Percentiles rank a stretch among this genome's conserved stretches.
These are phyloP conservation scores for Pachyrhynchus sulphureomaculatus DNA, from an alignment of 1,140 invertebrate genomes.

Conservation along the genomic window DNA sequence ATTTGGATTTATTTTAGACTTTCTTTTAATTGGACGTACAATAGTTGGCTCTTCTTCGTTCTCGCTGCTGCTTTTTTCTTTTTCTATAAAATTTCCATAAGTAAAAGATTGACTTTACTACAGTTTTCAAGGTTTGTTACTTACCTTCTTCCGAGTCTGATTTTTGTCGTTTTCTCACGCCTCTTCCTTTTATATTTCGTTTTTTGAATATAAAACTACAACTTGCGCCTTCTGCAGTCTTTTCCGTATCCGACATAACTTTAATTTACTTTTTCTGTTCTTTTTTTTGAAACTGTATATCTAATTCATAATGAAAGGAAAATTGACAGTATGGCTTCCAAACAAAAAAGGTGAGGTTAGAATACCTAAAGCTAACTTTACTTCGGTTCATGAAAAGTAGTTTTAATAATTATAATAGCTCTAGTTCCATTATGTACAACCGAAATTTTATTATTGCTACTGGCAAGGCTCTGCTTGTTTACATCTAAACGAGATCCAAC, in stretches of 20 bases:
- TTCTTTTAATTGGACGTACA: slow-evolving; percentile 56
- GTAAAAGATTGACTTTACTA: slow-evolving; percentile 15
- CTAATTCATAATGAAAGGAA: too few species aligned
- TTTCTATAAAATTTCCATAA: neutral
- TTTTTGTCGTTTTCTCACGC: slow-evolving; percentile 51
- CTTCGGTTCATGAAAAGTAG: too few species aligned
- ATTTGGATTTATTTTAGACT: slow-evolving; percentile 59
- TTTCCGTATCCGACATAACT: slow-evolving; percentile 8
- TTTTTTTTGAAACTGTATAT: too few species aligned
- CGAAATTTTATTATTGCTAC: too few species aligned
- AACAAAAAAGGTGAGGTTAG: too few species aligned
- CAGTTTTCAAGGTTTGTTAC: slow-evolving; percentile 5
- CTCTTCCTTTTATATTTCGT: slow-evolving; percentile 48
- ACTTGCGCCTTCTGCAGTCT: slow-evolving; percentile 11
- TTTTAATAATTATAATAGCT: too few species aligned
- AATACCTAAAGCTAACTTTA: too few species aligned
- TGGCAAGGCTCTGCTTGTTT: too few species aligned
- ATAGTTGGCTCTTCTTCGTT: slow-evolving; percentile 55
- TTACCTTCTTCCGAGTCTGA: slow-evolving; percentile 41
- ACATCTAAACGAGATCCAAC: too few species aligned
- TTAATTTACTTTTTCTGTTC: too few species aligned
- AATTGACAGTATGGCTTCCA: too few species aligned
- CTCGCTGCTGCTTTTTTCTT: slow-evolving; percentile 49
- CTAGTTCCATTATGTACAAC: too few species aligned
- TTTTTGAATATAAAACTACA: slow-evolving; percentile 54